Conservation (phyloP, 2,797 vertebrate species). For the Phaenicophaeus curvirostris region DNA sequence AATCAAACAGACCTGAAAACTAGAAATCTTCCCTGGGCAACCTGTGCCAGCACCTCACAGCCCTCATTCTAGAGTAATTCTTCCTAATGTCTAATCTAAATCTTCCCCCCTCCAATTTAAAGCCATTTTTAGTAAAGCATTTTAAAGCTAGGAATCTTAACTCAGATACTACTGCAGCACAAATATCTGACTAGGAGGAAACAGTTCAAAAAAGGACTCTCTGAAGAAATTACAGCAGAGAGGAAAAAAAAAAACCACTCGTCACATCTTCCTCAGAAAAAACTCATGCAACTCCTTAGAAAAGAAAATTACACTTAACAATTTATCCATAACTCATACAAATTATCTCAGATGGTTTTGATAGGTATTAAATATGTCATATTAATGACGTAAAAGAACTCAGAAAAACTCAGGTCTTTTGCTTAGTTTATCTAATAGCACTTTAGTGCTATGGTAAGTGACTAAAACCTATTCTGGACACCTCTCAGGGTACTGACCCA, state of each 20-base stretch:
- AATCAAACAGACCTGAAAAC: background rate
- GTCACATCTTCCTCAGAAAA: background rate
- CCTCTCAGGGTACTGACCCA: background rate
- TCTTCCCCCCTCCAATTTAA: too few species aligned
- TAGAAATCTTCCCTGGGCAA: background rate
- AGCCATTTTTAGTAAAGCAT: too few species aligned
- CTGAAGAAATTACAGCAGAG: background rate
- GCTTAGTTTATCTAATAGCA: background rate
- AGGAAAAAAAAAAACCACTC: background rate
- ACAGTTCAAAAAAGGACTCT: background rate
- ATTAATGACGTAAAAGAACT: background rate
- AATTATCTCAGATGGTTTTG: background rate
- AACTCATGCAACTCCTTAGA: background rate
- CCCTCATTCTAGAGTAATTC: too few species aligned
- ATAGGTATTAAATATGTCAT: background rate
- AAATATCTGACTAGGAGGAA: background rate
- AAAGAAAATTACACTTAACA: background rate
- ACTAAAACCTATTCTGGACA: background rate
- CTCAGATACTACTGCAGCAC: background rate
- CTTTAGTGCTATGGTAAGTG: background rate
- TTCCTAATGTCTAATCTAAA: too few species aligned
- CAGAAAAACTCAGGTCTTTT: background rate
- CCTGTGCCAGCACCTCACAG: too few species aligned
- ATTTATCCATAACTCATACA: background rate
- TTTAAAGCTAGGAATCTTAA: background rate